These are phyloP conservation scores for Labeo rohita DNA, from an alignment of 2,113 vertebrate genomes.

Conservation along the genomic window DNA sequence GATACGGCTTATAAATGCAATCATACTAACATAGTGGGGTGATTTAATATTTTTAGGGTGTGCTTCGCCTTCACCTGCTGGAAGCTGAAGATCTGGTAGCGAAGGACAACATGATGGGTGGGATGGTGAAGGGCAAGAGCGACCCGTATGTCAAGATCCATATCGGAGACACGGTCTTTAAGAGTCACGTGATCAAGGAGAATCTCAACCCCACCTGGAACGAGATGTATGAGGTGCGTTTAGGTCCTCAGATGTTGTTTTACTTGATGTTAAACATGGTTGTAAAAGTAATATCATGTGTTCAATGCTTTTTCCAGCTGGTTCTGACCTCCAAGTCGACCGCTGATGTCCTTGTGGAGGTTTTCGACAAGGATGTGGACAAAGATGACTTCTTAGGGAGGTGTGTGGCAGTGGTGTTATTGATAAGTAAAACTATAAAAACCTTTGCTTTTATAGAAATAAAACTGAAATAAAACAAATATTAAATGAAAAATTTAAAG, in stretches of 20 bases:
- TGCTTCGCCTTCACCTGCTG: slow-evolving; percentile 87
- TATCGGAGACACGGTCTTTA: slow-evolving; percentile 75
- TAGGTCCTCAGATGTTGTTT: background rate
- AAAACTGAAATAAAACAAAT: background rate
- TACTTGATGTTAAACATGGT: background rate
- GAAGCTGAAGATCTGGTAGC: slow-evolving; percentile 86
- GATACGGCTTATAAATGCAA: background rate
- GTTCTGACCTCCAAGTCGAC: slow-evolving; percentile 73
- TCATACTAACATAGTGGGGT: no score
- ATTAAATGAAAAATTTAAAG: background rate
- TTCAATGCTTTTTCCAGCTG: slow-evolving; percentile 67
- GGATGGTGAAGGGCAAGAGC: slow-evolving; percentile 87
- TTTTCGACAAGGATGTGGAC: slow-evolving; percentile 90
- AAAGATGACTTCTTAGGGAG: slow-evolving; percentile 90
- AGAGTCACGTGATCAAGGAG: slow-evolving; percentile 85
- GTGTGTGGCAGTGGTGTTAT: slow-evolving; percentile 63
- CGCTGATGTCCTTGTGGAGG: slow-evolving; percentile 82
- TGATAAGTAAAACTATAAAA: background rate
- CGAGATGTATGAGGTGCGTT: slow-evolving; percentile 87
- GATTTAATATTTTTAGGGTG: slow-evolving; percentile 68
- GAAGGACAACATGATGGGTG: slow-evolving; percentile 87
- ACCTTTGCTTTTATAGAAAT: background rate
- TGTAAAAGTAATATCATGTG: background rate
- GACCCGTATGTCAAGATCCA: slow-evolving; percentile 88
- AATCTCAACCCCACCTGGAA: slow-evolving; percentile 68